These are phyloP conservation scores for Sebastes fasciatus DNA, from an alignment of 2,113 vertebrate species.

Conservation along the genomic window DNA sequence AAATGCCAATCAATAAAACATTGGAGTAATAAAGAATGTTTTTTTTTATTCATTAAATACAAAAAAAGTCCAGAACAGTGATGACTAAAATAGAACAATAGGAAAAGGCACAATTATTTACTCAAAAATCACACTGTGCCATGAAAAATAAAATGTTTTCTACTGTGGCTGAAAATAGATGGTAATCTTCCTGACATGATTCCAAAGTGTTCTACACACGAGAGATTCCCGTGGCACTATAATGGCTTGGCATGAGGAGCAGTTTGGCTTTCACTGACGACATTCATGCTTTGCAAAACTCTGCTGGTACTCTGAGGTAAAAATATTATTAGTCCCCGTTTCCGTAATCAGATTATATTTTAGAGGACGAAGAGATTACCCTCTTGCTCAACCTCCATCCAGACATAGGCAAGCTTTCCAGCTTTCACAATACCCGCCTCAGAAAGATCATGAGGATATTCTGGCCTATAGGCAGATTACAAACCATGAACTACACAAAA, in stretches of 20 bases:
- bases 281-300: too few relatives aligned
- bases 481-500: too few relatives aligned
- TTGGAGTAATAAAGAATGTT: conserved; percentile 74
- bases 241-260: conserved; percentile 82
- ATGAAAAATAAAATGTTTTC: conserved; percentile 77
- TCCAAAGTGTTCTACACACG: conserved; percentile 59
- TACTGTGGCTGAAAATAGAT: conserved; percentile 77
- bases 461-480: too few relatives aligned
- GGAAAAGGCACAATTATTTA: conserved; percentile 83
- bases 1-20: conserved; percentile 4
- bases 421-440: too few relatives aligned
- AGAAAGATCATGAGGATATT: too few relatives aligned
- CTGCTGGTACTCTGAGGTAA: too few relatives aligned
- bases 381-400: too few relatives aligned
- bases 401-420: too few relatives aligned
- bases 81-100: conserved; percentile 80
- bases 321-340: too few relatives aligned
- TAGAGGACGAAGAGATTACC: too few relatives aligned
- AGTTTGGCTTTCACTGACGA: conserved; percentile 32
- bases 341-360: too few relatives aligned
- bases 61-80: conserved; percentile 78
- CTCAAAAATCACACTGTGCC: conserved; percentile 78
- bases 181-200: conserved; percentile 68
- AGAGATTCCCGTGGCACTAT: conserved; percentile 76
- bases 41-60: conserved; percentile 82